Base-by-base conservation (phyloP, 2,888 invertebrate species). In the Tiphia femorata region DNA sequence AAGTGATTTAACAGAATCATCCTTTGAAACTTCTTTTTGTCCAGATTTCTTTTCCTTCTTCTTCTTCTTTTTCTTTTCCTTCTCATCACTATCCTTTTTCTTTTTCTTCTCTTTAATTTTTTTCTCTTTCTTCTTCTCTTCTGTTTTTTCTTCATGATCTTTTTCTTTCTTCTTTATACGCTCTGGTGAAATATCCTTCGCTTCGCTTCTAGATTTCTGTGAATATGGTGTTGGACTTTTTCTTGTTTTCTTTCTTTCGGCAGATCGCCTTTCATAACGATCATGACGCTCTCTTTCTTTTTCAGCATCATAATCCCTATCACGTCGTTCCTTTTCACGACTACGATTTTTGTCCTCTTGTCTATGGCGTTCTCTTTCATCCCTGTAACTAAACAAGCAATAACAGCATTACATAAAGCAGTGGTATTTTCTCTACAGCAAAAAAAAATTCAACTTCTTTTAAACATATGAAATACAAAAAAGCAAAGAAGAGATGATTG, bases 151-250 rank as follows among this genome's bases (percentile, higher is more conserved):
- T 1, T 81, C 77, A 64, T 86, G 86, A 50, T 88, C 87, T 69
- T 87, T 87, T 14, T 89, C 88, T 74, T 87, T 88, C 51, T 86
- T 87, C 55, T 87, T 88, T 62, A 84, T 50, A 4, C 80, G 74
- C 19, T 83, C 83, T 0, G 81, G 81, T 0, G 79, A 77, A 3
- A 52, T 43, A 29, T 87, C 87, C 37, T 82, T 82, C 7, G 53
- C 41, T 16, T 85, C 84, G 25, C 83, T 84, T 10, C 85, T 82
- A 0, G 72, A 70, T 58, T 81, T 79, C 66, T 75, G 77, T 0
- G 67, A 64, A 49, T 78, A 77, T 69, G 84, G 76, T 46, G 78
- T 77, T 62, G 82, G 57, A 73, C 84, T 76, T 65, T 82, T 84
- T 79, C 86, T 61, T 78, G 82, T 73, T 77, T 83, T 68, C 40